Conservation (phyloP, 2,888 invertebrate species). For the Lypha dubia region DNA sequence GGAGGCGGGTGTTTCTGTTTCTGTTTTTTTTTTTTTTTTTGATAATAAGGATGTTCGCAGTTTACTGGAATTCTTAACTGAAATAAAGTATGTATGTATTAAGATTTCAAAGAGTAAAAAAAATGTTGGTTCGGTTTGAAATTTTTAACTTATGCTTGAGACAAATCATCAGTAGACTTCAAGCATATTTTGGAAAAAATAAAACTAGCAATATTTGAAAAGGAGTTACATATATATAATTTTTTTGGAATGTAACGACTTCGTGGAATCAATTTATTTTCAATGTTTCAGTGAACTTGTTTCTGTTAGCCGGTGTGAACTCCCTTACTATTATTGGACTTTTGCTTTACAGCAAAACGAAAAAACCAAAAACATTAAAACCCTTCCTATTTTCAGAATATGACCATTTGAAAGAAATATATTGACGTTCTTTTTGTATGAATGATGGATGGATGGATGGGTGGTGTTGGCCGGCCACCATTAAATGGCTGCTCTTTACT, state of each 20-base stretch:
- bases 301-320: too few species aligned
- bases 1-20: too few species aligned
- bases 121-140: too few species aligned
- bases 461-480: slow-evolving; percentile 23
- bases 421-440: slow-evolving; percentile 52
- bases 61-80: not conserved
- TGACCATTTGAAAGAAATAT: slow-evolving; percentile 52
- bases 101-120: not conserved
- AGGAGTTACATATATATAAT: too few species aligned
- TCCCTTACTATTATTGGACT: not conserved
- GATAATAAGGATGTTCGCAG: slow-evolving; percentile 30
- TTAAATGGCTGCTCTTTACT: not conserved
- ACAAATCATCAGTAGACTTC: too few species aligned
- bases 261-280: too few species aligned
- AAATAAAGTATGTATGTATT: not conserved
- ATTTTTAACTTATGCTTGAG: too few species aligned
- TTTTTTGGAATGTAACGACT: too few species aligned
- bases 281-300: too few species aligned
- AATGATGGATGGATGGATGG: slow-evolving; percentile 63
- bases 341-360: not conserved
- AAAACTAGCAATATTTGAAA: too few species aligned
- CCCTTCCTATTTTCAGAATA: slow-evolving; percentile 53
- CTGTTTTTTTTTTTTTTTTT: too few species aligned
- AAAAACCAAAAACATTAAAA: not conserved
- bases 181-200: too few species aligned